These are phyloP conservation scores for Mohoua ochrocephala DNA, from an alignment of 2,113 vertebrate species.

Conservation along the genomic window DNA sequence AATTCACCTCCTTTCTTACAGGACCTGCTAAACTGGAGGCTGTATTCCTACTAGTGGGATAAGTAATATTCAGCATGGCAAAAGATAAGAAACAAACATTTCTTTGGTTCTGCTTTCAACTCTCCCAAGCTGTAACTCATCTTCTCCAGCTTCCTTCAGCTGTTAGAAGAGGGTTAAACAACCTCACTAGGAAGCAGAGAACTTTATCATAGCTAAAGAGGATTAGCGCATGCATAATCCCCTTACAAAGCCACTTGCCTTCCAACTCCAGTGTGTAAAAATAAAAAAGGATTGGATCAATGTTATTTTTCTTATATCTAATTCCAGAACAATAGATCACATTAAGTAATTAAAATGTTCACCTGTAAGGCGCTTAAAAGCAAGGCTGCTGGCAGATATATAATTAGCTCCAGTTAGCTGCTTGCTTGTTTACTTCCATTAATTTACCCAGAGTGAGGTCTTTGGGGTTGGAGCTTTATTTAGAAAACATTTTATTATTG, in stretches of 20 bases:
- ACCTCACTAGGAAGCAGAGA: slow-evolving; percentile 22
- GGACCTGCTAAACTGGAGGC: background rate
- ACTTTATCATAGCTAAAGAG: slow-evolving; percentile 44
- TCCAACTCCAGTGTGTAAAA: slow-evolving; percentile 23
- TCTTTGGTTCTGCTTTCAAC: background rate
- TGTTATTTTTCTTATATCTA: slow-evolving; percentile 54
- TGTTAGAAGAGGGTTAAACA: slow-evolving; percentile 41
- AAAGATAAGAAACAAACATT: background rate
- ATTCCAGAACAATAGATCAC: slow-evolving; percentile 50
- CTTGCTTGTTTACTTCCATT: slow-evolving; percentile 3
- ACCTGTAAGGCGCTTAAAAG: slow-evolving; percentile 50
- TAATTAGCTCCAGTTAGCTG: slow-evolving; percentile 35
- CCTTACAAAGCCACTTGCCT: slow-evolving; percentile 55
- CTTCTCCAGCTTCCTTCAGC: background rate
- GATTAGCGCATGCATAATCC: slow-evolving; percentile 29
- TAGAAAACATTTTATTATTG: background rate
- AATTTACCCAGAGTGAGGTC: background rate
- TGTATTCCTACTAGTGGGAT: background rate
- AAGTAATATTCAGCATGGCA: background rate
- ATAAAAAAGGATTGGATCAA: slow-evolving; percentile 39
- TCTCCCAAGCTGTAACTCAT: background rate
- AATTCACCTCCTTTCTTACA: background rate
- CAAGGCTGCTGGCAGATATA: background rate
- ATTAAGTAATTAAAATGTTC: slow-evolving; percentile 63
- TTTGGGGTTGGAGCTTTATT: background rate